Evolutionary conservation across 92 coral and sea anemone genomes (phyloP), one percentile per base, ranked within the genome.

Genomic region (Palythoa grandis): DNA sequence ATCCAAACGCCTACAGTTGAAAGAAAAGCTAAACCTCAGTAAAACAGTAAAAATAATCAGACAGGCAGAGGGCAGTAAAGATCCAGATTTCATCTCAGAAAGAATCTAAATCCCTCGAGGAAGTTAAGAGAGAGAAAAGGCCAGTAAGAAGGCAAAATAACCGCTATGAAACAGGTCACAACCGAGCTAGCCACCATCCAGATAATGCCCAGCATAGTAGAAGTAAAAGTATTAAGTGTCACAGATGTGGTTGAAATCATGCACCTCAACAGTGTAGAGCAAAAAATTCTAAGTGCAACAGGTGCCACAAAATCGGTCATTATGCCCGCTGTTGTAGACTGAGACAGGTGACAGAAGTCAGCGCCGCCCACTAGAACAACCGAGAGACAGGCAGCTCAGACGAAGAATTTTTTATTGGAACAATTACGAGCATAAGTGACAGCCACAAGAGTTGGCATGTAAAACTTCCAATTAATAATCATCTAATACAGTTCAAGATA

Each of bases 321-420:
- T 83, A 83, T 35, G 79, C 87, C 25, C 74, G 87, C 60, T 83
- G 70, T 83, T 60, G 68, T 60, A 60, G 68, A 19, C 19, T 60
- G 5, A 60, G 22, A 19, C 68, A 19, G 22, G 68, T 83, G 76
- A 70, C 69, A 63, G 70, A 83, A 83, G 79, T 83, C 20, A 70
- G 70, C 15, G 40, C 69, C 79, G 52, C 74, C 24, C 19, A 16
- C 25, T 7, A 40, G 69, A 83, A 70, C 69, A 52, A 48, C 70
- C 79, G 37, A 63, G 63, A 82, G 12, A 63, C 76, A 82, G 74
- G 23, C 7, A 82, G 29, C 8, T 74, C 58, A 53, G 68, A 60
- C 0, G 68, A 60, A 60, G 68, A 60, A 60, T 60, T 60, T 60
- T 60, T 60, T 60, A 60, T 60, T 60, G 68, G 68, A 60, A 60